Percentiles rank a stretch among this genome's conserved stretches.
These are phyloP conservation scores for Lucifuga dentata DNA, from an alignment of 2,113 vertebrate genomes.

Conservation along the genomic window DNA sequence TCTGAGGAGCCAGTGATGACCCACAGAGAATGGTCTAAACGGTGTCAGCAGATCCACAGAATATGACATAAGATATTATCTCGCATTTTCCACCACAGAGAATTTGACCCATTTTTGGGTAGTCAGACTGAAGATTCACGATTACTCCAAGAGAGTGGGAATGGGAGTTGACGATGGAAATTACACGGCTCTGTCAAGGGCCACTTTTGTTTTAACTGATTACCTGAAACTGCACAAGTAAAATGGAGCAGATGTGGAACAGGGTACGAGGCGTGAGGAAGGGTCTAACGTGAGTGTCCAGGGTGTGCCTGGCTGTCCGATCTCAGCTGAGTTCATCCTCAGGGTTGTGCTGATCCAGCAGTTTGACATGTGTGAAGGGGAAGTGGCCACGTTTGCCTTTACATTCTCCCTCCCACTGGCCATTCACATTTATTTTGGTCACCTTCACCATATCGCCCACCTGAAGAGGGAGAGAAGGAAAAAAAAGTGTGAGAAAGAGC, in stretches of 20 bases:
- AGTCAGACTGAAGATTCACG: slow-evolving; percentile 13
- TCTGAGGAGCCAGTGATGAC: slow-evolving; percentile 27
- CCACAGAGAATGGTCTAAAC: slow-evolving; percentile 3
- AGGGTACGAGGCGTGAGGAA: background rate
- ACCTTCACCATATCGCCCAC: slow-evolving; percentile 98
- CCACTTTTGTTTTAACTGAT: slow-evolving; percentile 82
- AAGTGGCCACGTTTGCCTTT: slow-evolving; percentile 96
- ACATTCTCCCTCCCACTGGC: slow-evolving; percentile 99
- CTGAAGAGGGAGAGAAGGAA: slow-evolving; percentile 67
- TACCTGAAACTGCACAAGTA: slow-evolving; percentile 90
- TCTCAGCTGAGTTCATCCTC: slow-evolving; percentile 96
- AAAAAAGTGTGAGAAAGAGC: background rate
- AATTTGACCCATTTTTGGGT: background rate
- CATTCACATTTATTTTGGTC: slow-evolving; percentile 99
- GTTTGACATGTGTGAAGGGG: slow-evolving; percentile 97
- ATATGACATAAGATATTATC: slow-evolving; percentile 9
- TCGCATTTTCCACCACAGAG: slow-evolving; percentile 16
- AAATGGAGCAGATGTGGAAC: slow-evolving; percentile 80
- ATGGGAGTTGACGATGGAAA: slow-evolving; percentile 27
- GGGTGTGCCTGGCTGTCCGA: slow-evolving; percentile 47
- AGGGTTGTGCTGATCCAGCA: slow-evolving; percentile 97
- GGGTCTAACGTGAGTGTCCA: slow-evolving; percentile 74
- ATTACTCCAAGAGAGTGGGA: slow-evolving; percentile 16
- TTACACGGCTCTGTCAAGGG: slow-evolving; percentile 44
- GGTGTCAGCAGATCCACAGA: slow-evolving; percentile 16